Conservation (phyloP, 2,113 vertebrate species). For the Sterna hirundo region DNA sequence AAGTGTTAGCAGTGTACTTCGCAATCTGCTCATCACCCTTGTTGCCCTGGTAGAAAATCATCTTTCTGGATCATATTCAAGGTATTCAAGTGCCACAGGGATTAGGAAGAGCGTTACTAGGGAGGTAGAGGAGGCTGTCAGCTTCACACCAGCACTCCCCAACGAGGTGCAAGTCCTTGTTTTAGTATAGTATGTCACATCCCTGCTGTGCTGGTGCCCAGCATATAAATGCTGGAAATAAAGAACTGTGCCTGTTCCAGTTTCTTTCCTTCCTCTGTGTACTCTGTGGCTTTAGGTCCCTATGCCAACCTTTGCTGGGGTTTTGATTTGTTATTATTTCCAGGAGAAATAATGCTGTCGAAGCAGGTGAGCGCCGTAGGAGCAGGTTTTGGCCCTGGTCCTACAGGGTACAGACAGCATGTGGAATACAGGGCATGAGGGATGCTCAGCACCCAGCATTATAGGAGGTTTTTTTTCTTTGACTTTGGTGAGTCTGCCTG, state of each 20-base stretch:
- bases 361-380: background rate
- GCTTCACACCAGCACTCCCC: background rate
- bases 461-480: background rate
- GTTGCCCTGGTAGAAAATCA: background rate
- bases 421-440: background rate
- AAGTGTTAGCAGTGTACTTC: background rate
- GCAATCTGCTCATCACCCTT: background rate
- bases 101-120: background rate
- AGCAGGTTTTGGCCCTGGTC: background rate
- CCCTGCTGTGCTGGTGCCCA: background rate
- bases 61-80: background rate
- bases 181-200: background rate
- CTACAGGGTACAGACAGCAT: background rate
- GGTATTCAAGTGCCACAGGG: background rate
- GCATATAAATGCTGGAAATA: background rate
- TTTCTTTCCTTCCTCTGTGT: background rate
- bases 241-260: background rate
- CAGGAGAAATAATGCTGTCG: background rate
- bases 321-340: background rate
- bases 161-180: background rate
- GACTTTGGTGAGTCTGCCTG: background rate
- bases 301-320: background rate
- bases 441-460: background rate
- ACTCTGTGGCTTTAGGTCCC: background rate
- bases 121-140: background rate